Base-by-base conservation (phyloP, 2,888 invertebrate species). In the Chouioia cunea region DNA sequence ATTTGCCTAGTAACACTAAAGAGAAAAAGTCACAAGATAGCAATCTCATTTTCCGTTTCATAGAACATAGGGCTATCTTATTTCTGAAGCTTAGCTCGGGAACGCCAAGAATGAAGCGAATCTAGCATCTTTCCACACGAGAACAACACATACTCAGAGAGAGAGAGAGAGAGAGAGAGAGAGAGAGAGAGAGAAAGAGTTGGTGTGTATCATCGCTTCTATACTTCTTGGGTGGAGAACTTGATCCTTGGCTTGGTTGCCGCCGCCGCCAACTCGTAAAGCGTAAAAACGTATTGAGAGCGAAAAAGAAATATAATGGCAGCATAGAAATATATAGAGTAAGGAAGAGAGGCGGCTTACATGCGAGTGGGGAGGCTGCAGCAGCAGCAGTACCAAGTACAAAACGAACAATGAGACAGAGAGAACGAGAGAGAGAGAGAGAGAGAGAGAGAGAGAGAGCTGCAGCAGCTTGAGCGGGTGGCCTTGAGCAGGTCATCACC, bases 401-500 rank as follows among this genome's bases (percentile, higher is more conserved):
- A 36, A 8, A 36, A 36, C 36, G 36, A 36, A 36, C 36, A 36
- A 36, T 36, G 36, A 36, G 16, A 27, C 62, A 58, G 52, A 36
- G 36, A 27, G 56, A 36, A 16, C 47, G 64, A 27, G 64, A 23
- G 27, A 47, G 47, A 27, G 27, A 27, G 71, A 74, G 64, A 70
- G 73, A 72, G 66, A 62, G 48, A 48, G 71, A 70, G 73, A 60
- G 57, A 44, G 66, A 54, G 46, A 46, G n/a, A n/a, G n/a, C n/a
- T n/a, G 46, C 48, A 57, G 65, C 59, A 80, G 79, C 78, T 78
- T 78, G 80, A 83, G 84, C 82, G 82, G 83, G 82, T 84, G 84
- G 84, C 84, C 84, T 84, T 84, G 84, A 84, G 83, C 84, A 83
- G 84, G 84, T 84, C 84, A 84, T 84, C 84, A 84, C 84, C 84